These are phyloP conservation scores for Mastomys coucha DNA, from an alignment of 2,113 vertebrate genomes.

Conservation along the genomic window DNA sequence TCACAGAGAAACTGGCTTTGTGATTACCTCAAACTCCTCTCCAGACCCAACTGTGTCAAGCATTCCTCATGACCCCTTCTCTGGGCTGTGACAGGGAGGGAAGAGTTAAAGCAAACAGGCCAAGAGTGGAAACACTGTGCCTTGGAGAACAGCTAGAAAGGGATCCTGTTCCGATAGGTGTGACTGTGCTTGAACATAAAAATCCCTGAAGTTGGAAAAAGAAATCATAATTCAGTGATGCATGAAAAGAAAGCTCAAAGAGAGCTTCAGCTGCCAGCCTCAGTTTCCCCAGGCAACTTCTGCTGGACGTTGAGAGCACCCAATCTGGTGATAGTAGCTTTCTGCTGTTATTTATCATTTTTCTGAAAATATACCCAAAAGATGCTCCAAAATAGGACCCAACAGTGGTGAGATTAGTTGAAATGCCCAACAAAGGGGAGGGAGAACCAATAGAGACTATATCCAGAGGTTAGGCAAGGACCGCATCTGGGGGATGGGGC, in stretches of 20 bases:
- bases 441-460: no score
- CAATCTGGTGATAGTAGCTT: background rate
- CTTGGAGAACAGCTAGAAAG: background rate
- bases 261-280: no score
- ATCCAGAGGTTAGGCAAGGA: no score
- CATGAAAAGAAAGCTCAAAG: background rate
- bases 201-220: background rate
- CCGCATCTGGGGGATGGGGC: no score
- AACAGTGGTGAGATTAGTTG: no score
- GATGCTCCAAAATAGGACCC: no score
- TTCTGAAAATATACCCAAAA: background rate
- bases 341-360: background rate
- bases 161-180: background rate
- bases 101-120: background rate
- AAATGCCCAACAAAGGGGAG: no score
- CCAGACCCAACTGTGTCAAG: background rate
- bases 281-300: background rate
- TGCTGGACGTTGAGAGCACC: background rate
- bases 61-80: background rate
- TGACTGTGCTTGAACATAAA: background rate
- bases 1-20: background rate
- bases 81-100: background rate
- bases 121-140: background rate
- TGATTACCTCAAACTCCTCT: background rate
- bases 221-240: background rate